A percentile compares a stretch with the other conserved stretches of the same genome.
Conservation (phyloP, 1,140 invertebrate species). For the Oedothorax gibbosus region DNA sequence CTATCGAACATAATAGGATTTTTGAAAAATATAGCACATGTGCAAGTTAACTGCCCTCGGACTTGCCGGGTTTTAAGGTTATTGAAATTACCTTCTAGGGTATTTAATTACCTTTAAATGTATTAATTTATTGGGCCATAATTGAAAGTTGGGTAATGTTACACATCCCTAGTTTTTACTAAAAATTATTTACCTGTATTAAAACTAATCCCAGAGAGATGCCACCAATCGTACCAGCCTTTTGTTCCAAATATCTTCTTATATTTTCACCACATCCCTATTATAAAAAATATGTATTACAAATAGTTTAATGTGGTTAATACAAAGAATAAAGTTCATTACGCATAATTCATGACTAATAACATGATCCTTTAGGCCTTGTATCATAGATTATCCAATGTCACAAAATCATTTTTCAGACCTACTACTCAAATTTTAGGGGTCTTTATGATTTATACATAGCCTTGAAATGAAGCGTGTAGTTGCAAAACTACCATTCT, state of each 20-base stretch:
- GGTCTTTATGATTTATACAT: too few species aligned
- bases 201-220: conserved; percentile 62
- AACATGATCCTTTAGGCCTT: too few species aligned
- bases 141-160: not conserved
- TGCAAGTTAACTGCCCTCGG: not conserved
- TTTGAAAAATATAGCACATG: not conserved
- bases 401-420: too few species aligned
- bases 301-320: not conserved
- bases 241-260: conserved; percentile 63
- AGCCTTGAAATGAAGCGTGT: too few species aligned
- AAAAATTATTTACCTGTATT: conserved; percentile 53
- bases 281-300: not conserved
- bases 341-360: too few species aligned
- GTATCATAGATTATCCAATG: too few species aligned
- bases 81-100: too few species aligned
- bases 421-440: too few species aligned
- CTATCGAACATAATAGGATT: not conserved
- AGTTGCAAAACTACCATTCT: too few species aligned
- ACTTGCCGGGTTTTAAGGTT: too few species aligned
- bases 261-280: conserved; percentile 65
- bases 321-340: not conserved
- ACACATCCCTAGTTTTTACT: too few species aligned
- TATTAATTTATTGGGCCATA: not conserved
- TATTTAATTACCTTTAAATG: not conserved
- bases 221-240: conserved; percentile 64